These are phyloP conservation scores for Stichodactyla mertensii DNA, from an alignment of 64 coral and sea anemone species.

Conservation along the genomic window DNA sequence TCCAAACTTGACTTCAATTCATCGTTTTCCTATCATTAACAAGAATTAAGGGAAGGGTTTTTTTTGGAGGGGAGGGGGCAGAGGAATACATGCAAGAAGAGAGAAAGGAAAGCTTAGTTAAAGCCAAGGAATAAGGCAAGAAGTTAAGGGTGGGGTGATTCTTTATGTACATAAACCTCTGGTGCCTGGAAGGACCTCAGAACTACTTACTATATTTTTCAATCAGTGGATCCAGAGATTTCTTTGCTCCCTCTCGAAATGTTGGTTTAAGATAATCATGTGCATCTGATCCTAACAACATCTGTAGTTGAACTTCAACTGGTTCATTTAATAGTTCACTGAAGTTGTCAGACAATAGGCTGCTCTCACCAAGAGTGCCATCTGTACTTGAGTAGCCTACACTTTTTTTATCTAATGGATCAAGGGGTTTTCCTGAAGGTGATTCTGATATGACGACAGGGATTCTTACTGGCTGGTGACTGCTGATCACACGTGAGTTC, in stretches of 20 bases:
- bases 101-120: no score
- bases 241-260: slow-evolving; percentile 84
- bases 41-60: no score
- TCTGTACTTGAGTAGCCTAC: neutral
- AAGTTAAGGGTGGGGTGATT: no score
- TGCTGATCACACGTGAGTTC: slow-evolving; percentile 56
- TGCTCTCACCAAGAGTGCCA: slow-evolving; percentile 14
- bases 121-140: no score
- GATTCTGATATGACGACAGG: neutral
- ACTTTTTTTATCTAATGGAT: neutral
- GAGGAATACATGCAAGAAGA: no score
- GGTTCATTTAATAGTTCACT: slow-evolving; percentile 56
- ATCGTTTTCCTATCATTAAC: no score
- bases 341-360: slow-evolving; percentile 53
- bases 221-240: slow-evolving; percentile 69
- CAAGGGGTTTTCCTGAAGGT: neutral
- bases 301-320: slow-evolving; percentile 58
- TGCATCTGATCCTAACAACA: slow-evolving; percentile 56
- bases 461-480: slow-evolving; percentile 46
- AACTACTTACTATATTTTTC: slow-evolving; percentile 10
- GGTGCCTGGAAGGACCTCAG: no score
- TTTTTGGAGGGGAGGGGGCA: no score
- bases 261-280: slow-evolving; percentile 67
- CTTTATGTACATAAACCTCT: no score
- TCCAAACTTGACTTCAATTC: no score